A percentile compares a stretch with the other conserved stretches of the same genome.
Conservation (phyloP, 1,140 invertebrate species). For the Drosophila melanica region DNA sequence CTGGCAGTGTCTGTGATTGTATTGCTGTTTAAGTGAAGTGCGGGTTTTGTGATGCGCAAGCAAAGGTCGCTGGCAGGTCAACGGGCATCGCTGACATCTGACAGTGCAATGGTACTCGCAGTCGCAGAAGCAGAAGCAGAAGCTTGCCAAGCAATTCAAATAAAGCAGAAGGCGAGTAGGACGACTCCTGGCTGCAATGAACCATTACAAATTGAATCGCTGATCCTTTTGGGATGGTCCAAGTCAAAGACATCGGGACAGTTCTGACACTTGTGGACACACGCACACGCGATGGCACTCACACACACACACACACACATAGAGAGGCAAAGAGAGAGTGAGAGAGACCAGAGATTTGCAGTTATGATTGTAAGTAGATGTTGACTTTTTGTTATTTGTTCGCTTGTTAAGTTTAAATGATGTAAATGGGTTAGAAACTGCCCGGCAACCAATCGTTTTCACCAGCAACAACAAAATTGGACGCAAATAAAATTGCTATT, state of each 20-base stretch:
- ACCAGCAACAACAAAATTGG: conserved; percentile 72
- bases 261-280: conserved; percentile 36
- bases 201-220: conserved; percentile 60
- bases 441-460: conserved; percentile 57
- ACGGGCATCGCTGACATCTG: conserved; percentile 29
- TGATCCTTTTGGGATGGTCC: conserved; percentile 51
- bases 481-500: conserved; percentile 83
- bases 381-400: conserved; percentile 81
- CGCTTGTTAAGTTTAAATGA: conserved; percentile 81
- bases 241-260: conserved; percentile 32
- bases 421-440: conserved; percentile 82
- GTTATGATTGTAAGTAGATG: conserved; percentile 45
- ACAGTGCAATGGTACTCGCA: conserved; percentile 1
- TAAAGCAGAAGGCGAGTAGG: conserved; percentile 4
- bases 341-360: background rate
- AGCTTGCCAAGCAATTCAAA: conserved; percentile 19
- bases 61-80: conserved; percentile 72
- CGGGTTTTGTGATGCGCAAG: conserved; percentile 24
- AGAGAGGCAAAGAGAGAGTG: too few relatives aligned
- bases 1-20: conserved; percentile 56
- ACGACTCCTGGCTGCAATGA: conserved; percentile 31
- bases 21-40: conserved; percentile 55
- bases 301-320: background rate
- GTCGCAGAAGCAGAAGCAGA: background rate
- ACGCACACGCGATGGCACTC: conserved; percentile 5